phyloP scores from a whole-genome alignment of 2,797 vertebrate genomes.

The Brachyrhaphis roseni region DNA sequence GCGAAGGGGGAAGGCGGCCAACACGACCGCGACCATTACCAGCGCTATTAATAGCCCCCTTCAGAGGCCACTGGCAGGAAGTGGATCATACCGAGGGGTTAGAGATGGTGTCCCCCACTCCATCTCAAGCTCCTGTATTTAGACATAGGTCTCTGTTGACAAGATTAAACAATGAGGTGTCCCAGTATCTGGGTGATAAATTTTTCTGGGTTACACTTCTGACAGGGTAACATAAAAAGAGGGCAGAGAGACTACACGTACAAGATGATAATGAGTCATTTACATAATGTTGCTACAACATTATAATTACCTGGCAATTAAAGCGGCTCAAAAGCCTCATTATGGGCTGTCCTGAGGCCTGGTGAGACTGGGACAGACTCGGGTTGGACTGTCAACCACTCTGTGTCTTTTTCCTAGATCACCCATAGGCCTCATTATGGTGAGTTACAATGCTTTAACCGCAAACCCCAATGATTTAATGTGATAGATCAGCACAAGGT shows the following conservation, averaged over 20 bases:
- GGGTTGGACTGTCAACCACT: constrained; percentile 41
- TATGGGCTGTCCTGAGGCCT: constrained; percentile 71
- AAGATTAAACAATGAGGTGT: constrained; percentile 64
- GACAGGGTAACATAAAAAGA: constrained; percentile 67
- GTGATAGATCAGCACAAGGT: not conserved
- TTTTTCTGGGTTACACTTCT: constrained; percentile 63
- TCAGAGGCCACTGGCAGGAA: constrained; percentile 73
- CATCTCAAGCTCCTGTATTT: constrained; percentile 60
- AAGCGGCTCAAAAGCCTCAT: constrained; percentile 76
- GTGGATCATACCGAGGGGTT: constrained; percentile 71
- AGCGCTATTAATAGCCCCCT: constrained; percentile 74
- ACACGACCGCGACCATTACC: constrained; percentile 28
- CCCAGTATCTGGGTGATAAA: constrained; percentile 31
- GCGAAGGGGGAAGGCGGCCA: constrained; percentile 44
- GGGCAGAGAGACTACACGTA: constrained; percentile 62
- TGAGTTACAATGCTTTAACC: constrained; percentile 23
- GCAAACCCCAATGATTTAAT: not conserved
- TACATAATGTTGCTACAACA: constrained; percentile 76
- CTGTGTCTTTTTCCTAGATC: constrained; percentile 23
- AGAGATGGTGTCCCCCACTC: constrained; percentile 68
- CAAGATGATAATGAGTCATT: constrained; percentile 73
- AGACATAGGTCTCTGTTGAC: constrained; percentile 65
- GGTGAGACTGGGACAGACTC: constrained; percentile 55
- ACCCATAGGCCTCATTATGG: constrained; percentile 47
- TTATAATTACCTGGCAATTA: constrained; percentile 80